These are phyloP conservation scores for Iselma pallidipennis DNA, from an alignment of 2,888 invertebrate genomes.

Conservation along the genomic window DNA sequence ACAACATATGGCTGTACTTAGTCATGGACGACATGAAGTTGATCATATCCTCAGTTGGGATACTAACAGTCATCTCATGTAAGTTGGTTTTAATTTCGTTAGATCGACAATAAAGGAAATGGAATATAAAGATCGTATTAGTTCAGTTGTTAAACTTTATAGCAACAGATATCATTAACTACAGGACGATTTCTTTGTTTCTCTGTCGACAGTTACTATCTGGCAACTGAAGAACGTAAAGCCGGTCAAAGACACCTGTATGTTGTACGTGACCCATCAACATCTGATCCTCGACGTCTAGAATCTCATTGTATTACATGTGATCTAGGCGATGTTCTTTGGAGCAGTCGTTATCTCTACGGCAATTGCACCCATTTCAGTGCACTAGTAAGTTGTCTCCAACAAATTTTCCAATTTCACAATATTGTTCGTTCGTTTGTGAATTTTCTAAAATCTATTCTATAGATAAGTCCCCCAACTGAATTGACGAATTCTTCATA, in stretches of 20 bases:
- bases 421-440: not conserved
- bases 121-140: not conserved
- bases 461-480: constrained; percentile 52
- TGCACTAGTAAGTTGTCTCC: constrained; percentile 65
- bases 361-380: constrained; percentile 86
- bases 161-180: no score
- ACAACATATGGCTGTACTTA: constrained; percentile 81
- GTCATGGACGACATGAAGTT: constrained; percentile 86
- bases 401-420: not conserved
- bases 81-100: constrained; percentile 50
- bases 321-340: constrained; percentile 72
- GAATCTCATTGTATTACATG: constrained; percentile 88
- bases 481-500: constrained; percentile 43
- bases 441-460: no score
- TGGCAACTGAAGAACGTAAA: constrained; percentile 79
- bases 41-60: constrained; percentile 83
- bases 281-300: constrained; percentile 67
- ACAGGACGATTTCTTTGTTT: no score
- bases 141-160: no score
- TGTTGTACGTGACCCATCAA: constrained; percentile 77
- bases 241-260: constrained; percentile 89
- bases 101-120: not conserved
- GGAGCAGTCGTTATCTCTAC: constrained; percentile 80
- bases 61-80: constrained; percentile 79
- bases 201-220: constrained; percentile 49